Conservation (phyloP, 1,140 invertebrate species). For the Mamestra configurata region DNA sequence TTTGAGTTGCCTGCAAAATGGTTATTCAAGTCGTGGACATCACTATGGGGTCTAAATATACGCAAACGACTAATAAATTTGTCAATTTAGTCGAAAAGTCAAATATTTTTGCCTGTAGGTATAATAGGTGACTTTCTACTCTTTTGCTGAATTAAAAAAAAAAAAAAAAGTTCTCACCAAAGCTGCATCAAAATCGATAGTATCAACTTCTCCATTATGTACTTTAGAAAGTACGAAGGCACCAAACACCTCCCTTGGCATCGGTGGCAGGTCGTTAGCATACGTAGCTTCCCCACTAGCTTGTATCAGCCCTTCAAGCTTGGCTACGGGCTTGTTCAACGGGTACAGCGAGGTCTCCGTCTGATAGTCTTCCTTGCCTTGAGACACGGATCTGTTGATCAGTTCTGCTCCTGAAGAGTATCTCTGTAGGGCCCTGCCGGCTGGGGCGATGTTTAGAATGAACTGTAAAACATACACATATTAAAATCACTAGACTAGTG, state of each 20-base stretch:
- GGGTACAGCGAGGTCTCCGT: constrained; percentile 91
- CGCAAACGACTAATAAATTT: not conserved
- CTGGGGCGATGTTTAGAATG: constrained; percentile 86
- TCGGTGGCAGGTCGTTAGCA: constrained; percentile 89
- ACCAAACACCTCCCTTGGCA: constrained; percentile 89
- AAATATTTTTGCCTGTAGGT: too few relatives aligned
- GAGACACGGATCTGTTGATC: constrained; percentile 90
- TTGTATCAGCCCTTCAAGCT: constrained; percentile 92
- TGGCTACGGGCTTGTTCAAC: constrained; percentile 91
- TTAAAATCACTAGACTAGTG: too few relatives aligned
- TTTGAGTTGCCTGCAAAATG: too few relatives aligned
- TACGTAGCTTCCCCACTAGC: constrained; percentile 91
- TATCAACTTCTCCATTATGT: constrained; percentile 87
- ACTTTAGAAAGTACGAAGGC: constrained; percentile 90
- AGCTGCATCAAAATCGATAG: constrained; percentile 89
- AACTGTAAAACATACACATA: constrained; percentile 76
- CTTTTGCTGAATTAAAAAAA: not conserved
- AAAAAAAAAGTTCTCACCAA: constrained; percentile 84
- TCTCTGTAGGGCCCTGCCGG: constrained; percentile 67
- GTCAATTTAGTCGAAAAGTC: too few relatives aligned
- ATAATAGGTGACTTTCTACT: too few relatives aligned
- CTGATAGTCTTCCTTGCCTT: constrained; percentile 91
- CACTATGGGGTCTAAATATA: too few relatives aligned
- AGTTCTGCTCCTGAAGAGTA: constrained; percentile 85
- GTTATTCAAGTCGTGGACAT: too few relatives aligned